Percentiles rank a stretch among this genome's conserved stretches.
Evolutionary conservation across 2,888 invertebrate species (phyloP).

Genomic region (Megamerina dolium): DNA sequence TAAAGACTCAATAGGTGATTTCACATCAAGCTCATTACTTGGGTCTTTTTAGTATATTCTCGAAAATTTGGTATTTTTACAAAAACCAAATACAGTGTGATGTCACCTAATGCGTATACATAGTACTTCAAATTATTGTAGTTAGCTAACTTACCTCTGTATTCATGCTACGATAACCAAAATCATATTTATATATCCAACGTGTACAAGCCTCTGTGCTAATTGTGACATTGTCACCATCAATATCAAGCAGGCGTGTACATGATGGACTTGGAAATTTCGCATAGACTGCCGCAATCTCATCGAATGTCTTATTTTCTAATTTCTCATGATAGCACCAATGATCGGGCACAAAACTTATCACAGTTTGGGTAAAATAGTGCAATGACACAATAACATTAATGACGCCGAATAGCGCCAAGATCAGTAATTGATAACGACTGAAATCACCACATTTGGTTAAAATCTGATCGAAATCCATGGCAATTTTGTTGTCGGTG

Average conservation of each 20-base stretch:
- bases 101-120: no score
- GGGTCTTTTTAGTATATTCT: no score
- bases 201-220: slow-evolving; percentile 48
- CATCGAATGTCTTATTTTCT: slow-evolving; percentile 43
- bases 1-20: no score
- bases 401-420: slow-evolving; percentile 54
- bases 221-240: slow-evolving; percentile 36
- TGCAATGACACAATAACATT: slow-evolving; percentile 56
- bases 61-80: no score
- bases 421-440: slow-evolving; percentile 52
- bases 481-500: slow-evolving; percentile 13
- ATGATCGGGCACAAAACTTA: slow-evolving; percentile 54
- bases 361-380: slow-evolving; percentile 58
- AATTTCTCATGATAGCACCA: slow-evolving; percentile 49
- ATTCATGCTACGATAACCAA: slow-evolving; percentile 56
- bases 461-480: slow-evolving; percentile 54
- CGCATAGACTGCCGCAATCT: slow-evolving; percentile 44
- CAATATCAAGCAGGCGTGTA: slow-evolving; percentile 39
- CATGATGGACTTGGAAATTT: slow-evolving; percentile 43
- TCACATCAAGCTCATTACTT: no score
- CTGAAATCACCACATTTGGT: slow-evolving; percentile 54
- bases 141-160: slow-evolving; percentile 52
- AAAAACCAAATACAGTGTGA: no score
- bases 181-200: slow-evolving; percentile 57
- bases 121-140: no score